A percentile compares a stretch with the other conserved stretches of the same genome.
phyloP scores from a whole-genome alignment of 2,888 invertebrate genomes.

The Metellina segmentata region DNA sequence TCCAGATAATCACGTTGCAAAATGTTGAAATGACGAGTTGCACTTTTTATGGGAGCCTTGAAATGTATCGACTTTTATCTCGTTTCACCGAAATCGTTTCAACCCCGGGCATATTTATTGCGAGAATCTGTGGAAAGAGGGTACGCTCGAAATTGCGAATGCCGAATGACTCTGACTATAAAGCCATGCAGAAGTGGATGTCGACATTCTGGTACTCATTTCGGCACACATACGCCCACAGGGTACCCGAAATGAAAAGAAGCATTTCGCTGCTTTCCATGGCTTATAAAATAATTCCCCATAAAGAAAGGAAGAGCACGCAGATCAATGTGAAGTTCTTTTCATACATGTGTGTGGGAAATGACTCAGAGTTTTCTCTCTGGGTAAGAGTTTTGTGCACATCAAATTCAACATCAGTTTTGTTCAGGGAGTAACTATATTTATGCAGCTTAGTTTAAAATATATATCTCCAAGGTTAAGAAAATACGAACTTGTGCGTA shows the following conservation, averaged over 20 bases:
- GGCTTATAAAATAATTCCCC: slow-evolving; percentile 1
- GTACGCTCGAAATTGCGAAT: slow-evolving; percentile 5
- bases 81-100: slow-evolving; percentile 35
- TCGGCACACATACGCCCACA: neutral
- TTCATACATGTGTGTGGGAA: no score
- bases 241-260: slow-evolving; percentile 12
- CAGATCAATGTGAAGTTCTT: no score
- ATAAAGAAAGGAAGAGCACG: neutral
- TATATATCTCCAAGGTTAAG: no score
- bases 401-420: no score
- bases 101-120: slow-evolving; percentile 44
- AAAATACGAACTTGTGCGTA: no score
- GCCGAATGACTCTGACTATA: slow-evolving; percentile 14
- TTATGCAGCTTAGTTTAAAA: no score
- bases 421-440: no score
- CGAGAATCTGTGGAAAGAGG: neutral
- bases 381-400: no score
- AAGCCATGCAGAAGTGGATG: slow-evolving; percentile 5
- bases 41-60: slow-evolving; percentile 21
- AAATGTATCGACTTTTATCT: slow-evolving; percentile 50
- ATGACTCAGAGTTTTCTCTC: no score
- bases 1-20: slow-evolving; percentile 44
- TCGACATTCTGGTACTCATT: slow-evolving; percentile 19
- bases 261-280: neutral
- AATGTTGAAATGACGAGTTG: slow-evolving; percentile 28